phyloP scores from a whole-genome alignment of 2,797 vertebrate genomes.

The Cheirogaleus major region DNA sequence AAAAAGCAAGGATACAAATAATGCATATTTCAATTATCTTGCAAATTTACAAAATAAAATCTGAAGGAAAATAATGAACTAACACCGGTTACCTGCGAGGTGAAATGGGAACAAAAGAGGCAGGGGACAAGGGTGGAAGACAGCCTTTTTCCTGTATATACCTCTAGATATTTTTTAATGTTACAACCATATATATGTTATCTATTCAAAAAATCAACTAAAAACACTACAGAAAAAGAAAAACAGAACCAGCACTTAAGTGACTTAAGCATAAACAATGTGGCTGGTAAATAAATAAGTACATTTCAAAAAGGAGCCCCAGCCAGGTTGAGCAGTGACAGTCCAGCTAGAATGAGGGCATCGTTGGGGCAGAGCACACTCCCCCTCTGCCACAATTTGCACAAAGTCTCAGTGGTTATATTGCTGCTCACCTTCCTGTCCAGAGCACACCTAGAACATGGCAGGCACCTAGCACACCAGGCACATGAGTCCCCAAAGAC shows the following conservation, averaged over 20 bases:
- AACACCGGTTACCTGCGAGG: background rate
- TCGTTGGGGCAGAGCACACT: rapidly evolving
- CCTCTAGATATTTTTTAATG: background rate
- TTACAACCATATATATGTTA: background rate
- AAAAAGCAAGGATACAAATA: background rate
- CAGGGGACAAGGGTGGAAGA: background rate
- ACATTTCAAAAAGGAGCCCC: background rate
- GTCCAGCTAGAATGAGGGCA: background rate
- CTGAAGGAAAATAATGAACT: background rate
- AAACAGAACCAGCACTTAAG: slow-evolving; percentile 30
- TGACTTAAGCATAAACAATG: slow-evolving; percentile 24
- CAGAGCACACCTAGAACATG: background rate
- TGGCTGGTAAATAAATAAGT: background rate
- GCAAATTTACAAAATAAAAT: background rate
- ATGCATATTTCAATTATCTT: background rate
- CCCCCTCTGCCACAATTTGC: rapidly evolving
- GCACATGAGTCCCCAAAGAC: background rate
- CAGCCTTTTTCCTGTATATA: background rate
- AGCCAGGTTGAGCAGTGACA: background rate
- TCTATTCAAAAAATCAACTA: background rate
- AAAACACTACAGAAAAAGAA: slow-evolving; percentile 48
- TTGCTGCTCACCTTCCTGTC: too few species aligned
- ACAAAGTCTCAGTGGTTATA: background rate
- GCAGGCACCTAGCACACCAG: too few species aligned
- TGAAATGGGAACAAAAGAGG: background rate